phyloP scores from a whole-genome alignment of 2,888 invertebrate genomes.

The Drosophila hamatofila region DNA sequence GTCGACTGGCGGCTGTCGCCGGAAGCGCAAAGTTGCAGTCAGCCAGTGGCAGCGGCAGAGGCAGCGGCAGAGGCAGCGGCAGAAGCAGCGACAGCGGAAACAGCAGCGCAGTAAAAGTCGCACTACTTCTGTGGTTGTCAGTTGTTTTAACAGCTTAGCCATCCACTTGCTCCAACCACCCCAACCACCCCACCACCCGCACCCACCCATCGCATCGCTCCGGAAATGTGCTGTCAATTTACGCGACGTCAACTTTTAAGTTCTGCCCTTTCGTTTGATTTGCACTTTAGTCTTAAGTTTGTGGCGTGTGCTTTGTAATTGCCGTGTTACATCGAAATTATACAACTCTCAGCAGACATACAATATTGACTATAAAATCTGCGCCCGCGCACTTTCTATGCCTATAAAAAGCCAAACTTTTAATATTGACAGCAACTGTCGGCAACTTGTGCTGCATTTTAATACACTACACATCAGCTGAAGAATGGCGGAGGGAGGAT shows the following conservation, averaged over 20 bases:
- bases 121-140: slow-evolving; percentile 81
- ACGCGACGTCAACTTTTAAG: slow-evolving; percentile 58
- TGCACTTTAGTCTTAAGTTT: slow-evolving; percentile 45
- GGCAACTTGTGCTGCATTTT: slow-evolving; percentile 39
- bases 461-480: slow-evolving; percentile 22
- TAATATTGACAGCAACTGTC: slow-evolving; percentile 64
- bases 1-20: slow-evolving; percentile 80
- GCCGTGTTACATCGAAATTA: slow-evolving; percentile 30
- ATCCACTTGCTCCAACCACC: neutral
- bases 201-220: slow-evolving; percentile 42
- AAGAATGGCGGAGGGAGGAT: neutral
- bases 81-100: slow-evolving; percentile 66
- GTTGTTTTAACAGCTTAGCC: slow-evolving; percentile 80
- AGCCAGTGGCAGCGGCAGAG: slow-evolving; percentile 10
- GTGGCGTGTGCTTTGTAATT: slow-evolving; percentile 35
- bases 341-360: slow-evolving; percentile 19
- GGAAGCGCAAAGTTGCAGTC: slow-evolving; percentile 74
- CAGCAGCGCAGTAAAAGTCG: slow-evolving; percentile 79
- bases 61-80: slow-evolving; percentile 46
- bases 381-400: slow-evolving; percentile 14
- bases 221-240: slow-evolving; percentile 81
- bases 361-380: slow-evolving; percentile 30
- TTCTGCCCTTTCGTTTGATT: slow-evolving; percentile 61
- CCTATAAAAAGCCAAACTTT: slow-evolving; percentile 44
- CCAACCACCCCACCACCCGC: neutral